Conservation (phyloP, 1,140 invertebrate genomes). For the Dufourea novaeangliae region DNA sequence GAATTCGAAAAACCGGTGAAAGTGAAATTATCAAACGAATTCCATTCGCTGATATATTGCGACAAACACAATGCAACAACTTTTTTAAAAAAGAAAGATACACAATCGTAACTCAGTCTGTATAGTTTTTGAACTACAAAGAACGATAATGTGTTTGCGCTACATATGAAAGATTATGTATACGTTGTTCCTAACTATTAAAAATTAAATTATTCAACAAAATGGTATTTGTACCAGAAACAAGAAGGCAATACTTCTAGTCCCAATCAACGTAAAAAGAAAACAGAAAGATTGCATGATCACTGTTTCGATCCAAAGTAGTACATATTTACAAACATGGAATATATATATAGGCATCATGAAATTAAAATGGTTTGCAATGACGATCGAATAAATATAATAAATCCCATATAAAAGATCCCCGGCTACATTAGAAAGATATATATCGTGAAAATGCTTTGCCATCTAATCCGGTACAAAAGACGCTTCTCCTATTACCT, state of each 20-base stretch:
- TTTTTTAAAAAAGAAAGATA: conserved; percentile 45
- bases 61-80: neutral
- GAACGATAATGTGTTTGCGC: conserved; percentile 37
- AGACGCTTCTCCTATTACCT: conserved; percentile 22
- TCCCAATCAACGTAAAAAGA: conserved; percentile 27
- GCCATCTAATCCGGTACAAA: conserved; percentile 51
- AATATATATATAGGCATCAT: conserved; percentile 19
- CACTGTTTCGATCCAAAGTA: conserved; percentile 5
- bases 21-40: conserved; percentile 2
- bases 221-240: conserved; percentile 44
- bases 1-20: neutral
- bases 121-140: conserved; percentile 45
- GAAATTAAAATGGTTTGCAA: conserved; percentile 46
- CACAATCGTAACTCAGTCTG: conserved; percentile 56
- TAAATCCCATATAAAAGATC: conserved; percentile 49
- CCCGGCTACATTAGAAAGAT: conserved; percentile 32
- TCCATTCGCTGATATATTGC: conserved; percentile 1
- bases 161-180: conserved; percentile 34
- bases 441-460: conserved; percentile 41
- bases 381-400: conserved; percentile 40
- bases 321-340: conserved; percentile 45
- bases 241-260: conserved; percentile 35
- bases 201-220: conserved; percentile 43
- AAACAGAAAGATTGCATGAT: conserved; percentile 11
- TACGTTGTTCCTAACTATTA: conserved; percentile 32